These are phyloP conservation scores for Holothuria leucospilota DNA, from an alignment of 53 echinoderm and acorn worm species.

Conservation along the genomic window DNA sequence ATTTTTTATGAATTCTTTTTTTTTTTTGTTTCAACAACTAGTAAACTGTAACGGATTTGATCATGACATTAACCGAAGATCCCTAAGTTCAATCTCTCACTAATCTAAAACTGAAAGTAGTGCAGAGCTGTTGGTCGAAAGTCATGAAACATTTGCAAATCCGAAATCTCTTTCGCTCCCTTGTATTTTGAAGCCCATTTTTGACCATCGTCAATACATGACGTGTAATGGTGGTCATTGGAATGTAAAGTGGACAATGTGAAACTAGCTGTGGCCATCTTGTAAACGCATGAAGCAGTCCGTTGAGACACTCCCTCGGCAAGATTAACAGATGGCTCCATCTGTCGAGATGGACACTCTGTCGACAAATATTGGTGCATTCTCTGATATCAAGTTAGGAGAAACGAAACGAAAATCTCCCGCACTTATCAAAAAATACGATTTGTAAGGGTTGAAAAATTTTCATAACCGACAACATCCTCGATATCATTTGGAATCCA, in stretches of 20 bases:
- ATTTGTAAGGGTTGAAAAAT: slow-evolving; percentile 33
- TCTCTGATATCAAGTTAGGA: not conserved
- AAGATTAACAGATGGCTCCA: slow-evolving; percentile 27
- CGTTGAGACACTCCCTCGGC: not conserved
- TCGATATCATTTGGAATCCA: not conserved
- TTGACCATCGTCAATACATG: slow-evolving; percentile 29
- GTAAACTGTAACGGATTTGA: no score
- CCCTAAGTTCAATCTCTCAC: no score
- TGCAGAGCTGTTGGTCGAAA: no score
- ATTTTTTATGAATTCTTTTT: no score
- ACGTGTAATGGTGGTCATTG: slow-evolving; percentile 32
- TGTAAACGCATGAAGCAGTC: slow-evolving; percentile 1
- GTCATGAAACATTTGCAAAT: no score
- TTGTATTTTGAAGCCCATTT: slow-evolving; percentile 26
- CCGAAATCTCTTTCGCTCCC: not conserved
- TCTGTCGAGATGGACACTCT: slow-evolving; percentile 25
- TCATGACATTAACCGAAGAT: no score
- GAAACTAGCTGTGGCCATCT: slow-evolving; percentile 7
- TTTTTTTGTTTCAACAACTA: no score
- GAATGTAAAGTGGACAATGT: slow-evolving; percentile 16
- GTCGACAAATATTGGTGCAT: not conserved
- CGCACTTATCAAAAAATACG: slow-evolving; percentile 17
- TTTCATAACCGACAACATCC: slow-evolving; percentile 24
- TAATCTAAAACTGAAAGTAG: no score
- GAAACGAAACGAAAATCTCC: slow-evolving; percentile 27